Evolutionary conservation across 1,140 invertebrate genomes (phyloP).

Genomic region (Geopemphigus sp.): DNA sequence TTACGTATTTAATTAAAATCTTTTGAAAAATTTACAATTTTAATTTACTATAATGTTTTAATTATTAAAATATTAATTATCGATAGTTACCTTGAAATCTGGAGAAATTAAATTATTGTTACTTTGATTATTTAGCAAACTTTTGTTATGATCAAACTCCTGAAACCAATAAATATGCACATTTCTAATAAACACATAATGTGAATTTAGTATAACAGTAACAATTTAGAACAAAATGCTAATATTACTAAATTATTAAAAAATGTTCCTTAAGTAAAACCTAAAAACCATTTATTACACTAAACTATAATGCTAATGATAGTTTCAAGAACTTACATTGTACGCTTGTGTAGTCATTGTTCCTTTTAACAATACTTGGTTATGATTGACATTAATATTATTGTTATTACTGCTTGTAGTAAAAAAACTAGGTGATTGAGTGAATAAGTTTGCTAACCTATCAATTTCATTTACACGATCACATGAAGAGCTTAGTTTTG

Average conservation of each 20-base stretch:
- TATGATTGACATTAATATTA: constrained; percentile 23
- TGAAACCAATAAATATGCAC: background rate
- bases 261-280: background rate
- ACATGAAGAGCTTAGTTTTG: background rate
- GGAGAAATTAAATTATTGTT: background rate
- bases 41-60: background rate
- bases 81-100: constrained; percentile 5
- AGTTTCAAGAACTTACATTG: constrained; percentile 26
- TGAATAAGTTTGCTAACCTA: constrained; percentile 39
- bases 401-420: constrained; percentile 13
- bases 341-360: background rate
- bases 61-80: background rate
- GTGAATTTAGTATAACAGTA: background rate
- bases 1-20: background rate
- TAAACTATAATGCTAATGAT: constrained; percentile 12
- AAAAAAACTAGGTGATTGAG: constrained; percentile 29
- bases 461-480: constrained; percentile 30
- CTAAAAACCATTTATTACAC: constrained; percentile 22
- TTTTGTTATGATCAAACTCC: constrained; percentile 4
- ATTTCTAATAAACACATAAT: background rate
- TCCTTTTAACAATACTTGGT: background rate
- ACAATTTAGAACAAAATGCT: background rate
- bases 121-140: background rate
- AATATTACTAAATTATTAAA: constrained; percentile 11
- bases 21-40: background rate